phyloP scores from a whole-genome alignment of 2,797 vertebrate genomes.

The Pterois miles region DNA sequence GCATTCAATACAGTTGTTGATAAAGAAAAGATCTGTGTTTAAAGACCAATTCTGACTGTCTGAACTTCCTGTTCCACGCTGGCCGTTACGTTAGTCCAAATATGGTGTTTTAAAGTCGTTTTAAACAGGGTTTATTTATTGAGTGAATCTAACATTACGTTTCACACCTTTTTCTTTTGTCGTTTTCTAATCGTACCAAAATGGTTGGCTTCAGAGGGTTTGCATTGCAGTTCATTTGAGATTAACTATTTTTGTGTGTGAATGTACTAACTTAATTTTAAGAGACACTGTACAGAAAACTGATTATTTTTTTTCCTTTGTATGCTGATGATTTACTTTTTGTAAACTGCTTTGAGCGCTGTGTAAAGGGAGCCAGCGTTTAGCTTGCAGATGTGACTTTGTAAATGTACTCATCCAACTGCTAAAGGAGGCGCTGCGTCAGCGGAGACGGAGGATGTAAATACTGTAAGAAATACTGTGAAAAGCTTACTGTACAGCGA shows the following conservation, averaged over 20 bases:
- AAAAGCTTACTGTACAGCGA: slow-evolving; percentile 80
- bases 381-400: slow-evolving; percentile 42
- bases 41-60: neutral
- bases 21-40: neutral
- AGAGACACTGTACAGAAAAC: slow-evolving; percentile 70
- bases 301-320: slow-evolving; percentile 49
- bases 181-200: slow-evolving; percentile 59
- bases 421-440: slow-evolving; percentile 50
- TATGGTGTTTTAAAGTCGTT: too few species aligned
- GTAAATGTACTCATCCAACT: slow-evolving; percentile 48
- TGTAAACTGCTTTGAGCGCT: slow-evolving; percentile 62
- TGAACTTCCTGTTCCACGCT: slow-evolving; percentile 25
- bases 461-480: slow-evolving; percentile 85
- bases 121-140: slow-evolving; percentile 60
- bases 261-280: slow-evolving; percentile 75
- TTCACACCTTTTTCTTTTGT: slow-evolving; percentile 2
- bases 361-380: slow-evolving; percentile 26
- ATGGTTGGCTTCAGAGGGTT: slow-evolving; percentile 50
- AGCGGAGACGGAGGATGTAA: slow-evolving; percentile 70
- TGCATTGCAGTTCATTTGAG: slow-evolving; percentile 68
- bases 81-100: too few species aligned
- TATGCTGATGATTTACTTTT: slow-evolving; percentile 58
- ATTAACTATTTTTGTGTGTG: slow-evolving; percentile 58
- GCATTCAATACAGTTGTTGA: slow-evolving; percentile 3
- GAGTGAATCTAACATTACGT: slow-evolving; percentile 29